Evolutionary conservation across 2,888 invertebrate genomes (phyloP), one percentile per base, ranked within the genome.

Genomic region (Scaptomyza caliginosa): DNA sequence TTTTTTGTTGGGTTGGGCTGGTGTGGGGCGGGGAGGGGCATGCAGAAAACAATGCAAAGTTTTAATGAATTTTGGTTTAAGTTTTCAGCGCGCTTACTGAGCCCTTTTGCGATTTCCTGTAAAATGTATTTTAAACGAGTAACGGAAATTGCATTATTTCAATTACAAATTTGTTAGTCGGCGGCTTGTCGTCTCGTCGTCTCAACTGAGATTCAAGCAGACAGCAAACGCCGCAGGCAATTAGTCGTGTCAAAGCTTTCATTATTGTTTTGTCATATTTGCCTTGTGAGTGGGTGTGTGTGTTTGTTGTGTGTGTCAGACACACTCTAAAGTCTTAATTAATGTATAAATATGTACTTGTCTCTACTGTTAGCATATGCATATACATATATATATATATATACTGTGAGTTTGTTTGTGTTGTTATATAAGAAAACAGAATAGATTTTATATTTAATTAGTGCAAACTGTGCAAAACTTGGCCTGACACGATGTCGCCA

Each of bases 221-320:
- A 86, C 85, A 81, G 73, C 81, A 77, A 74, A 79, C 80, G 87
- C 83, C 83, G 70, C 86, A 83, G 83, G 83, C 83, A 84, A 84
- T 84, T 84, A 84, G 87, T 85, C 82, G 86, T 87, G 86, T 84
- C 87, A 87, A 85, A 84, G 83, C 83, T 85, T 85, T 84, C 86
- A 87, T 82, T 84, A 84, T 86, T 84, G 85, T 86, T 83, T 86
- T 84, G 87, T 84, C 82, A 86, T 83, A 86, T 83, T 83, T 86
- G 85, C 81, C 67, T 78, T 78, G 70, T 60, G 46, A 46, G 54
- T 36, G 52, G 52, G 23, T 51, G 54, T 32, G 50, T 46, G 52
- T 32, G 49, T 38, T 16, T 54, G 36, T 38, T 49, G 49, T 67
- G 60, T 79, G 77, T 86, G 81, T 77, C 81, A 81, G 66, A 52